These are phyloP conservation scores for Apotomis capreana DNA, from an alignment of 2,888 invertebrate genomes.

Conservation along the genomic window DNA sequence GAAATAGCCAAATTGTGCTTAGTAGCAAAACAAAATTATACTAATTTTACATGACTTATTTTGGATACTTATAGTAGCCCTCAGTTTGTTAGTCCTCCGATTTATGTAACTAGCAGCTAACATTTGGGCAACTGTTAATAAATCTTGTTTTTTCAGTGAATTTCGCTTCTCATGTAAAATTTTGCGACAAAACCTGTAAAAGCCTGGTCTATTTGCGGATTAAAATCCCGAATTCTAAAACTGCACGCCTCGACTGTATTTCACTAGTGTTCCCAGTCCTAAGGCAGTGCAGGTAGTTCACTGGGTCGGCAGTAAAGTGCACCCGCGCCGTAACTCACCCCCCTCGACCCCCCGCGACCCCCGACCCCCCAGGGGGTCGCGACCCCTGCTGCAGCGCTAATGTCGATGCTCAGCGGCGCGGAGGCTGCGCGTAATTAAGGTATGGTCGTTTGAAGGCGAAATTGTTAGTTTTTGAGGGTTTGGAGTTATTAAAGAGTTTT, in stretches of 20 bases:
- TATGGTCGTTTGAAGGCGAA: slow-evolving; percentile 2
- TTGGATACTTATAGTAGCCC: no score
- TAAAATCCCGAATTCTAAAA: not conserved
- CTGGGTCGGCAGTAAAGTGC: slow-evolving; percentile 31
- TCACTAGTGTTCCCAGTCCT: slow-evolving; percentile 6
- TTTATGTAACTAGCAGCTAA: no score
- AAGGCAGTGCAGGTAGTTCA: slow-evolving; percentile 32
- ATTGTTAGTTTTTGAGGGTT: not conserved
- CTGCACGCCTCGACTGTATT: not conserved
- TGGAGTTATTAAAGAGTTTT: not conserved
- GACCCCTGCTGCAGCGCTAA: slow-evolving; percentile 12
- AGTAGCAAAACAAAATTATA: no score
- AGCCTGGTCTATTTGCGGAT: not conserved
- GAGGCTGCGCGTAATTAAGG: slow-evolving; percentile 9
- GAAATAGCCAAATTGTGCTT: no score
- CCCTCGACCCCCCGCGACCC: not conserved
- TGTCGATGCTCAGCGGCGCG: slow-evolving; percentile 6
- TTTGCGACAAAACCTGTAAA: no score
- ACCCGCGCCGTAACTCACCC: slow-evolving; percentile 10
- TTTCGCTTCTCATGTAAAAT: no score
- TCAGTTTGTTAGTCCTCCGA: no score
- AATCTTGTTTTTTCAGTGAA: no score
- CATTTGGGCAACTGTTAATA: no score
- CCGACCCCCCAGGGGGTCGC: not conserved
- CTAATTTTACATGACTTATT: no score